Conservation (phyloP, 2,113 vertebrate species). For the Phoxinus phoxinus region DNA sequence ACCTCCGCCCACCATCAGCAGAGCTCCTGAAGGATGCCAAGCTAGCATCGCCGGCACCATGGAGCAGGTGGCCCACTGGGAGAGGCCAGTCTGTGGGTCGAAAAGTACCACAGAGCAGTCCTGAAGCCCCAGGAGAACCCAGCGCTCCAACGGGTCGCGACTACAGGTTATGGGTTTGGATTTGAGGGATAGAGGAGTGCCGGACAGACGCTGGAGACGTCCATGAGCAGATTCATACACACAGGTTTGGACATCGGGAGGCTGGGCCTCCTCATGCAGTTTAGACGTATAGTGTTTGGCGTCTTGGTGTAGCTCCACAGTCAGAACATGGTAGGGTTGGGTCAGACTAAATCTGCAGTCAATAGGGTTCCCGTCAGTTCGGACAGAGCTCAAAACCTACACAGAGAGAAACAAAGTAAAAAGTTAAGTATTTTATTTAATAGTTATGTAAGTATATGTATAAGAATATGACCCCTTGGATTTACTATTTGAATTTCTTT, state of each 20-base stretch:
- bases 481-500: neutral
- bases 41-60: slow-evolving; percentile 79
- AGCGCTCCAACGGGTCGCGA: slow-evolving; percentile 79
- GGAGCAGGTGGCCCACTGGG: slow-evolving; percentile 78
- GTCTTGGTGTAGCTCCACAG: slow-evolving; percentile 79
- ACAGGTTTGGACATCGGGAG: slow-evolving; percentile 77
- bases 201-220: slow-evolving; percentile 78
- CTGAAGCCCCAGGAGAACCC: slow-evolving; percentile 85
- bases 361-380: slow-evolving; percentile 84
- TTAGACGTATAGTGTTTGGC: slow-evolving; percentile 75
- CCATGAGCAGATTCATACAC: slow-evolving; percentile 81
- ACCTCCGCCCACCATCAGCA: slow-evolving; percentile 82
- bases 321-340: slow-evolving; percentile 85
- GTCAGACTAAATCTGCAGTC: slow-evolving; percentile 83
- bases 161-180: slow-evolving; percentile 84
- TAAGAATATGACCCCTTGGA: neutral
- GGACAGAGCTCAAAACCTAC: slow-evolving; percentile 83
- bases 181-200: slow-evolving; percentile 80
- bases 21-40: slow-evolving; percentile 87
- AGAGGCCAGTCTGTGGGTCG: slow-evolving; percentile 79
- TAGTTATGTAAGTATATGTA: neutral
- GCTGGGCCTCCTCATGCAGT: slow-evolving; percentile 74
- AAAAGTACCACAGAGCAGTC: slow-evolving; percentile 89
- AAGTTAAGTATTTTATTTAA: neutral
- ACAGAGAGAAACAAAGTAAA: neutral